Conservation (phyloP, 1,140 invertebrate species). For the Diorhabda carinulata region DNA sequence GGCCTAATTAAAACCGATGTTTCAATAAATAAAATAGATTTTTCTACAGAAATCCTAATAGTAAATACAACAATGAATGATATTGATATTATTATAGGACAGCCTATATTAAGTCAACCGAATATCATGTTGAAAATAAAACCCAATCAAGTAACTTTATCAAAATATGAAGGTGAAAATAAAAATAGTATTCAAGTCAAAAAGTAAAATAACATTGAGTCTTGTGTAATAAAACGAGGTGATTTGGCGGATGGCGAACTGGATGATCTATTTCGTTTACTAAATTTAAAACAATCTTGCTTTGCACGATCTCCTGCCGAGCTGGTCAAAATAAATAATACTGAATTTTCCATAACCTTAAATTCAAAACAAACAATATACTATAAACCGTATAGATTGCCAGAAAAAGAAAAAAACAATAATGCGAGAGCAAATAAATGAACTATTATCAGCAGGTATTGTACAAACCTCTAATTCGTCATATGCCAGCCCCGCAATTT, state of each 20-base stretch:
- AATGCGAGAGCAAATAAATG: neutral
- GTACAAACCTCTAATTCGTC: constrained; percentile 9
- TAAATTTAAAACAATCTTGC: no score
- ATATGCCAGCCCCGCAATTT: constrained; percentile 5
- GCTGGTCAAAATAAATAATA: neutral
- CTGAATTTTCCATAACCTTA: neutral
- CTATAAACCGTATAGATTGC: neutral
- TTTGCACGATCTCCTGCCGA: neutral
- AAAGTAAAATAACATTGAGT: no score
- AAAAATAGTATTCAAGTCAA: no score
- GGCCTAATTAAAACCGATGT: no score
- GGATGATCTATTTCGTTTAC: no score
- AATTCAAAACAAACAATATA: constrained; percentile 5
- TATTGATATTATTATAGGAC: no score
- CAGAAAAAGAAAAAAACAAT: neutral
- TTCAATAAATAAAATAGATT: no score
- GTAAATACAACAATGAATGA: no score
- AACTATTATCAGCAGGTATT: constrained; percentile 8
- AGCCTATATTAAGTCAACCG: no score
- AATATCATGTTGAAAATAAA: neutral
- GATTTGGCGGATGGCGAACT: no score
- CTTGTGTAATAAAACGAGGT: no score
- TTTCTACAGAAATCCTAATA: no score
- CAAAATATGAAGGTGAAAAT: neutral
- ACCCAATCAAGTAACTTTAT: neutral